These are phyloP conservation scores for Rhincodon typus DNA, from an alignment of 2,797 vertebrate species.

Conservation along the genomic window DNA sequence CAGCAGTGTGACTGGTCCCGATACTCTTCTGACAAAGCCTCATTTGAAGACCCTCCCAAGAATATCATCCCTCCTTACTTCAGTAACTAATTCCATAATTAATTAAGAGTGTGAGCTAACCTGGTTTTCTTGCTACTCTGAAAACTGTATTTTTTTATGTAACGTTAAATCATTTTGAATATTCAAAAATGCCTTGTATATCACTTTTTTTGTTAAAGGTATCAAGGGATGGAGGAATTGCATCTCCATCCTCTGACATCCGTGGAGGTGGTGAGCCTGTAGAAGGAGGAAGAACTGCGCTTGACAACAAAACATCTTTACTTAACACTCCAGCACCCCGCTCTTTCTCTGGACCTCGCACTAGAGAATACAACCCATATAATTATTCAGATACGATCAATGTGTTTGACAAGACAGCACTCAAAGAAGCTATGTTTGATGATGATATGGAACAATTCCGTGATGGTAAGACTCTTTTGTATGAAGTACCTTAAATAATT, in stretches of 20 bases:
- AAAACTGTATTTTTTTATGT: neutral
- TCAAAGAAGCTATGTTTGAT: conserved; percentile 94
- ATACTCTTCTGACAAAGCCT: no score
- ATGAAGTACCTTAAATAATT: neutral
- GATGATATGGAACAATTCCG: conserved; percentile 96
- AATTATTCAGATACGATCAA: conserved; percentile 82
- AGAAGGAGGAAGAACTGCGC: conserved; percentile 81
- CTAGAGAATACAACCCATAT: conserved; percentile 81
- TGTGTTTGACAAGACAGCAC: conserved; percentile 84
- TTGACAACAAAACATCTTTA: conserved; percentile 95
- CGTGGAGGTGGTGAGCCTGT: conserved; percentile 72
- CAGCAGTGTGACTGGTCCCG: no score
- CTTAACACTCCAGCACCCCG: conserved; percentile 91
- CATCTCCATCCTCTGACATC: conserved; percentile 68
- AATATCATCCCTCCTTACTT: no score
- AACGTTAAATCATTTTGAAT: neutral
- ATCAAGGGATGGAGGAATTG: conserved; percentile 72
- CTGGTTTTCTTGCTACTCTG: neutral
- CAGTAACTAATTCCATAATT: no score
- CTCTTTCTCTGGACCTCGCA: conserved; percentile 76
- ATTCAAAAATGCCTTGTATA: neutral
- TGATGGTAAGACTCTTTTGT: conserved; percentile 73
- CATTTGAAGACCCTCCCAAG: no score
- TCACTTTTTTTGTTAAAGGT: conserved; percentile 54
- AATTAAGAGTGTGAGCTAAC: neutral